Conservation (phyloP, 2,888 invertebrate species). For the Perizoma flavofasciatum region DNA sequence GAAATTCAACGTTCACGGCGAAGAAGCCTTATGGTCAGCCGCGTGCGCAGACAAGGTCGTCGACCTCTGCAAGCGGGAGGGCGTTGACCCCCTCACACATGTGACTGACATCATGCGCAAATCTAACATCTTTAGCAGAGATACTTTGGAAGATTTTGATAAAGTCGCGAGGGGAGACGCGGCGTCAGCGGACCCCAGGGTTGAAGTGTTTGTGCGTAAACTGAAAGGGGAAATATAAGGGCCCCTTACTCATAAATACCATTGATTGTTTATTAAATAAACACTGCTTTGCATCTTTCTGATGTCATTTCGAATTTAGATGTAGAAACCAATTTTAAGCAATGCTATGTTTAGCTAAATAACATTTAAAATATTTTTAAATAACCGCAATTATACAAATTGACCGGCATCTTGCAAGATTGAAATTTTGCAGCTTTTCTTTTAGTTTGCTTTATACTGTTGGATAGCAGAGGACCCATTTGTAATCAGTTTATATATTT, state of each 20-base stretch:
- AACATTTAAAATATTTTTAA: no score
- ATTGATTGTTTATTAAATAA: no score
- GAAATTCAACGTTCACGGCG: slow-evolving; percentile 84
- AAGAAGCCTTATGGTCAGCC: slow-evolving; percentile 73
- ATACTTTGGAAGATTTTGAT: not conserved
- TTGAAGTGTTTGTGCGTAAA: slow-evolving; percentile 8
- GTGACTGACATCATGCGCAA: slow-evolving; percentile 36
- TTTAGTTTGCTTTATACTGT: no score
- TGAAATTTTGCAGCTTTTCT: no score
- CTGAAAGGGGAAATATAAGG: slow-evolving; percentile 6
- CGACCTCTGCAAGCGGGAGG: slow-evolving; percentile 13
- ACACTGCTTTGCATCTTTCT: no score
- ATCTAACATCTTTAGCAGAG: not conserved
- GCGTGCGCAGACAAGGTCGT: slow-evolving; percentile 55
- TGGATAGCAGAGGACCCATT: no score
- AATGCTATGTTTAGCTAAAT: no score
- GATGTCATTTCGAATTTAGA: no score
- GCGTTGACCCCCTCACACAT: slow-evolving; percentile 17
- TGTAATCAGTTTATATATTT: not conserved
- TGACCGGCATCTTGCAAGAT: no score
- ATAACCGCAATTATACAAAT: no score
- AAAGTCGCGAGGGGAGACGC: not conserved
- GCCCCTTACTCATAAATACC: no score
- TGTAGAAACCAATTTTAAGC: no score
- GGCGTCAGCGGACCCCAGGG: not conserved